A percentile compares a stretch with the other conserved stretches of the same genome.
Evolutionary conservation across 2,888 invertebrate genomes (phyloP).

Genomic region (Unio delphinus): DNA sequence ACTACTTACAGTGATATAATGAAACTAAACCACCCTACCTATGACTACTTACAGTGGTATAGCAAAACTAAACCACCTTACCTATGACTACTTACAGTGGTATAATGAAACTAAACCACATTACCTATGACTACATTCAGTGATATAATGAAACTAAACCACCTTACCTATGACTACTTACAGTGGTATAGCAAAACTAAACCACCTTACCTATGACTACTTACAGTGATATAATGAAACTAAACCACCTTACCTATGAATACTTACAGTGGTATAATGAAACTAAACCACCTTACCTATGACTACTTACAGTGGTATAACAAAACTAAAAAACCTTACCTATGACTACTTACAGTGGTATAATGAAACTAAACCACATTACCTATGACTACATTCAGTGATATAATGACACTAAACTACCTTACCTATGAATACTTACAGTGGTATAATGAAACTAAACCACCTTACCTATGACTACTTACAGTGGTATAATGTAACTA

Average conservation of each 20-base stretch:
- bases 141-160: not conserved
- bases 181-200: not conserved
- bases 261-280: not conserved
- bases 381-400: too few relatives aligned
- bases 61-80: conserved; percentile 15
- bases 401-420: not conserved
- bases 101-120: not conserved
- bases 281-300: conserved; percentile 37
- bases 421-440: conserved; percentile 35
- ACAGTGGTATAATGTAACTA: not conserved
- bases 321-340: conserved; percentile 33
- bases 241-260: conserved; percentile 38
- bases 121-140: conserved; percentile 33
- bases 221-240: not conserved
- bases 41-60: not conserved
- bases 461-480: conserved; percentile 36
- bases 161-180: conserved; percentile 36
- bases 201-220: conserved; percentile 37
- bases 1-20: not conserved
- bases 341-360: conserved; percentile 2
- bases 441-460: not conserved
- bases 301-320: not conserved
- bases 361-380: not conserved
- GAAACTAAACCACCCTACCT: conserved; percentile 39
- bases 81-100: conserved; percentile 24